These are phyloP conservation scores for Apodemus sylvaticus DNA, from an alignment of 2,113 vertebrate species.

Conservation along the genomic window DNA sequence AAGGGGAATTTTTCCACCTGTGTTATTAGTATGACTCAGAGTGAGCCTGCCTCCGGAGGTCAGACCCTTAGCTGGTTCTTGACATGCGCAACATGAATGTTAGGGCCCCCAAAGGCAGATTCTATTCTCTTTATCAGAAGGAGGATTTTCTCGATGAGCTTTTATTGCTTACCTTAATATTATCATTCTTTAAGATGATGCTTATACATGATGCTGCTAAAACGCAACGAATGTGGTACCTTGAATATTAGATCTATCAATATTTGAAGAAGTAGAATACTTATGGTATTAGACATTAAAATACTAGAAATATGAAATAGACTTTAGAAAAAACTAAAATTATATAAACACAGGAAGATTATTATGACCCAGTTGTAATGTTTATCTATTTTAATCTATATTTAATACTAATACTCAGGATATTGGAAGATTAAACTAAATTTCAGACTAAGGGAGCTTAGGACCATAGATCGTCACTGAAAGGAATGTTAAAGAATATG, in stretches of 20 bases:
- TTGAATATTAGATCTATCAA: background rate
- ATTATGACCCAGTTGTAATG: background rate
- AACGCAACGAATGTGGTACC: background rate
- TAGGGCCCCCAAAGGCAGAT: background rate
- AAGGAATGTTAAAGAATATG: background rate
- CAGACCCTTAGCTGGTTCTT: too few species aligned
- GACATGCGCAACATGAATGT: background rate
- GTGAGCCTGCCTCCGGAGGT: too few species aligned
- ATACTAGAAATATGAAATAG: background rate
- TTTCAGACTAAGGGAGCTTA: background rate
- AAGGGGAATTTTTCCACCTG: background rate
- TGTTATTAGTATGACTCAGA: background rate
- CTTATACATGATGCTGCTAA: background rate
- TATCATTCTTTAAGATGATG: background rate
- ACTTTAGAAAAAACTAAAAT: background rate
- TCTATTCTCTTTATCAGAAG: background rate
- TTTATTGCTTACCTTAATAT: background rate
- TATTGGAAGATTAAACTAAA: background rate
- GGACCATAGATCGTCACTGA: too few species aligned
- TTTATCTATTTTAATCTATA: too few species aligned
- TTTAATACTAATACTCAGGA: background rate
- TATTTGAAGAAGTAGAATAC: background rate
- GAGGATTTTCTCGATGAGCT: background rate
- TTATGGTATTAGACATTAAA: background rate
- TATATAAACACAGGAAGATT: background rate